Conservation (phyloP, 2,797 vertebrate genomes). For the Psittacula echo region DNA sequence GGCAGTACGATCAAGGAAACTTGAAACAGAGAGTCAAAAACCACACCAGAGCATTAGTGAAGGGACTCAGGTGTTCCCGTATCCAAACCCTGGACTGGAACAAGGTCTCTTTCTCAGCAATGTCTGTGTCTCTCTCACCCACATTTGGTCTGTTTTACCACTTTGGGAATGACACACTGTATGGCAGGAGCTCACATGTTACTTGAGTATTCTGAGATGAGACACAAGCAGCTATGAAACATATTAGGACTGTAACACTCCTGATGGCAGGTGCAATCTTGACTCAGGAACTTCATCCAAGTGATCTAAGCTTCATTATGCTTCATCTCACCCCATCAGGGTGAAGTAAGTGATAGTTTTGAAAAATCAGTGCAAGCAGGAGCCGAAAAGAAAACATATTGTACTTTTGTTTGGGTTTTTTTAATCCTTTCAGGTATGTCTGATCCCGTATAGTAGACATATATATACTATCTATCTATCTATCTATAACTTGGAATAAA, state of each 20-base stretch:
- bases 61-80: background rate
- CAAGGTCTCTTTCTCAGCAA: background rate
- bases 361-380: background rate
- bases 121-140: accelerated
- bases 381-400: background rate
- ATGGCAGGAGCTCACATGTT: background rate
- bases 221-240: background rate
- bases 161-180: background rate
- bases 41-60: background rate
- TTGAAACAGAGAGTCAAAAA: background rate
- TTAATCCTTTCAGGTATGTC: background rate
- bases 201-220: background rate
- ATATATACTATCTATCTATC: too few species aligned
- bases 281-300: background rate
- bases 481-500: background rate
- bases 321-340: background rate
- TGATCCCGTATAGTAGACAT: background rate
- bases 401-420: background rate
- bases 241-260: background rate
- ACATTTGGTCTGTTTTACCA: background rate
- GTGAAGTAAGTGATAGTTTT: background rate
- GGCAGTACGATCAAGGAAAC: background rate
- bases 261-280: background rate
- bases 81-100: background rate
- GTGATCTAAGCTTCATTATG: background rate